These are phyloP conservation scores for Cavia aperea DNA, from an alignment of 2,113 vertebrate genomes.

Conservation along the genomic window DNA sequence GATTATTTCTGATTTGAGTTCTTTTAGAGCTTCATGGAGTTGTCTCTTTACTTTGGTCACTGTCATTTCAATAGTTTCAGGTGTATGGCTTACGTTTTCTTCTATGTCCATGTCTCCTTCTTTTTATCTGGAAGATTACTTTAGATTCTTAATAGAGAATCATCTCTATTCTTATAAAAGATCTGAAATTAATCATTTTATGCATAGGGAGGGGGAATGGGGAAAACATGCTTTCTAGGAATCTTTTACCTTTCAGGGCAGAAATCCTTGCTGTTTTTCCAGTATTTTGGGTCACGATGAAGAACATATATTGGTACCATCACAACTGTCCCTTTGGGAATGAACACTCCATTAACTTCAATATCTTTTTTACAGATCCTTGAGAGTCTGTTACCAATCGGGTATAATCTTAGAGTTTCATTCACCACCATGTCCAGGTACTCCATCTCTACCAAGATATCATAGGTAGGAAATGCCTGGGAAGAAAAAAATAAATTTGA, in stretches of 20 bases:
- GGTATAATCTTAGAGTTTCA: neutral
- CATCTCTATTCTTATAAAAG: neutral
- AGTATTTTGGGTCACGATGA: conserved; percentile 74
- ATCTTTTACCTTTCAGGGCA: conserved; percentile 82
- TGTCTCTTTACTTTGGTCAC: no score
- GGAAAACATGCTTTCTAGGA: neutral
- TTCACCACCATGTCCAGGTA: neutral
- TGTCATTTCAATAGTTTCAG: no score
- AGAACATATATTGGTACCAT: conserved; percentile 75
- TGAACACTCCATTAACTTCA: conserved; percentile 78
- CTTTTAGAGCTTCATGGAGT: no score
- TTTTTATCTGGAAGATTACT: no score
- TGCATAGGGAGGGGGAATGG: neutral
- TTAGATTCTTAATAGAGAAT: neutral
- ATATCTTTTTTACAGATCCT: conserved; percentile 82
- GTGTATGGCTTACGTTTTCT: no score
- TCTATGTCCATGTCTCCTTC: no score
- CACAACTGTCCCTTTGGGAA: conserved; percentile 79
- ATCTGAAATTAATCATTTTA: neutral
- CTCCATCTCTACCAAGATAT: neutral
- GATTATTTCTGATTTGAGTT: no score
- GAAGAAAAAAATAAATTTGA: neutral
- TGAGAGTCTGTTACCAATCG: conserved; percentile 68
- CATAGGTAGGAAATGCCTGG: neutral
- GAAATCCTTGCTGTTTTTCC: conserved; percentile 82